Base-by-base conservation (phyloP, 2,888 invertebrate genomes). In the Philaethria dido region DNA sequence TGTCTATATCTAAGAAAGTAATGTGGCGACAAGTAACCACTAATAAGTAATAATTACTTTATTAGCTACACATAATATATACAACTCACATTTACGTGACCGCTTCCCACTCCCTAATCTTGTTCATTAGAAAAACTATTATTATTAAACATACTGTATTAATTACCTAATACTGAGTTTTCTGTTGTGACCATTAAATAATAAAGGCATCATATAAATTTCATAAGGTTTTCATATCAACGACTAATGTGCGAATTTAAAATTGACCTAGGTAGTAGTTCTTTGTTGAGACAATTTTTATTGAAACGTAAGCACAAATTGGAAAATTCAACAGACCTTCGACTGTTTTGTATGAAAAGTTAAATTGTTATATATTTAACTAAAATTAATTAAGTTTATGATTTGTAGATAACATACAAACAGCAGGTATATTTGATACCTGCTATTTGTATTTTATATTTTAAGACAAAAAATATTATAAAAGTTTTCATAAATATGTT, bases 51-150 rank as follows among this genome's bases (percentile, higher is more conserved):
- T 78, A 82, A 74, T 69, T 74, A 69, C 70, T 71, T 73, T 71
- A 70, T 69, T 70, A 68, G 50, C 69, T 78, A 74, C 67, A 78
- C 87, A 89, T 88, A 29, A 80, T 88, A 80, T 88, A 90, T 88
- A 89, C 77, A 79, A 85, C 77, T 79, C 87, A 87, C 80, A 80
- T 75, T 73, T 74, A 74, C 73, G 77, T 77, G 83, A 86, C 83
- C 87, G 85, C 83, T 85, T 85, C 84, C 74, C 77, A 74, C 69
- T 73, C 57, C 47, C 54, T 45, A 42, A 39, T 20, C 22, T 25
- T 42, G 22, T 16, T 42, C 39, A 42, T 42, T 42, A 57, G 25
- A 42, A 42, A 55, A n/a, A 14, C 11, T 57, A 57, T 22, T 20
- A 57, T 20, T 57, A 57, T 1, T 14, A 22, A 57, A 57, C n/a